Percentiles rank a stretch among this genome's conserved stretches.
Conservation (phyloP, 2,113 vertebrate genomes). For the Lepus europaeus region DNA sequence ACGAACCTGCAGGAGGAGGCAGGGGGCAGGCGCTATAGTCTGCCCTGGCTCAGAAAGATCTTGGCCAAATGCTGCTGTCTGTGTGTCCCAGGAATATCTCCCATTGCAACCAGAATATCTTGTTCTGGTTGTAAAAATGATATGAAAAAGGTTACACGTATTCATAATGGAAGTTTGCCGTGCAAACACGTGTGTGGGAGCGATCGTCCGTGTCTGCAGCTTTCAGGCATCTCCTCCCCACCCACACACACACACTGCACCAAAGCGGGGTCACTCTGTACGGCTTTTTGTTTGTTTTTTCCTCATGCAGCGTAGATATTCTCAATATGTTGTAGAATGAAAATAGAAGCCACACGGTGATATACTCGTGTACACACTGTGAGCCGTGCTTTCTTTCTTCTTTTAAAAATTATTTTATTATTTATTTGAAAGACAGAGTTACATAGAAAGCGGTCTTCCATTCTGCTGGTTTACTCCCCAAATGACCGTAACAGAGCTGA, state of each 20-base stretch:
- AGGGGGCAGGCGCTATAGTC: not conserved
- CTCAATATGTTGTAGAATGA: not conserved
- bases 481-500: too few species aligned
- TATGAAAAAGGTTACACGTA: not conserved
- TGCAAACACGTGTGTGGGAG: not conserved
- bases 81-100: not conserved
- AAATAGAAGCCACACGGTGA: conserved; percentile 9
- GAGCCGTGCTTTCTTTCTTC: not conserved
- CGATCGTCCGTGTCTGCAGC: not conserved
- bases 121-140: conserved; percentile 54
- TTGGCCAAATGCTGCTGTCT: not conserved
- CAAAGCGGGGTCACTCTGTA: not conserved
- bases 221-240: not conserved
- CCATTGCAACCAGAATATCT: conserved; percentile 22
- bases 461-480: too few species aligned
- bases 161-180: not conserved
- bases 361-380: not conserved
- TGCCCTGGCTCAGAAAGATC: not conserved
- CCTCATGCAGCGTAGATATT: not conserved
- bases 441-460: too few species aligned
- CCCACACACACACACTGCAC: not conserved
- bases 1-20: not conserved
- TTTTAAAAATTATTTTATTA: too few species aligned
- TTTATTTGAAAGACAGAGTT: too few species aligned
- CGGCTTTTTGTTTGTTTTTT: not conserved